Conservation (phyloP, 2,113 vertebrate species). For the Mixornis gularis region DNA sequence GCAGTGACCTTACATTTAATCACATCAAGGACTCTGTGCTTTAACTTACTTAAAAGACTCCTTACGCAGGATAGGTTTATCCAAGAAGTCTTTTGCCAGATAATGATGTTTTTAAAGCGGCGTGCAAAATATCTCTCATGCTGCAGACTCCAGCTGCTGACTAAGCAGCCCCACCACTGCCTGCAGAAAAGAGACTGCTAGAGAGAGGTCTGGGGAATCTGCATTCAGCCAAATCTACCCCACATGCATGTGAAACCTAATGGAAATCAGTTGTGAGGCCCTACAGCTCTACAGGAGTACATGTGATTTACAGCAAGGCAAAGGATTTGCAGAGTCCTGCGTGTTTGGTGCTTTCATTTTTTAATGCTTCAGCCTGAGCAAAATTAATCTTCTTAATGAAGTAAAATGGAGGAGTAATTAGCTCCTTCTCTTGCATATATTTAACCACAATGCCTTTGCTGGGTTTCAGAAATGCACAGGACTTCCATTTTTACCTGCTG, state of each 20-base stretch:
- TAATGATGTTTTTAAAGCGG: neutral
- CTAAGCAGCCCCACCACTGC: conserved; percentile 35
- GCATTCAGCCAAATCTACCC: conserved; percentile 57
- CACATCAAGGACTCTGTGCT: conserved; percentile 14
- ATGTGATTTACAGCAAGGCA: conserved; percentile 2
- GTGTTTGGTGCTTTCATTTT: conserved; percentile 13
- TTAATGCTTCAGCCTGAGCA: neutral
- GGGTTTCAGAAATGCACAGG: neutral
- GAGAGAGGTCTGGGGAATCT: conserved; percentile 17
- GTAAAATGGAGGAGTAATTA: conserved; percentile 31
- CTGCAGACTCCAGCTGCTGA: conserved; percentile 43
- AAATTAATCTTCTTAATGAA: conserved; percentile 53
- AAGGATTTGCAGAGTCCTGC: neutral
- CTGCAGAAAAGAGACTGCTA: neutral
- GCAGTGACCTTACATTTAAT: conserved; percentile 44
- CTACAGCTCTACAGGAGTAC: neutral
- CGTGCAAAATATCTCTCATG: neutral
- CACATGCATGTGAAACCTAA: conserved; percentile 43
- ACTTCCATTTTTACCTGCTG: neutral
- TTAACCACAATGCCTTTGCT: neutral
- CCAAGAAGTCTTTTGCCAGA: conserved; percentile 4
- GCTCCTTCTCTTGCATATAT: neutral
- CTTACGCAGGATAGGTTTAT: neutral
- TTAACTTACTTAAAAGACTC: conserved; percentile 35
- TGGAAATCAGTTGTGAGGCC: conserved; percentile 42